These are phyloP conservation scores for Lagorchestes hirsutus DNA, from an alignment of 2,797 vertebrate species.

Conservation along the genomic window DNA sequence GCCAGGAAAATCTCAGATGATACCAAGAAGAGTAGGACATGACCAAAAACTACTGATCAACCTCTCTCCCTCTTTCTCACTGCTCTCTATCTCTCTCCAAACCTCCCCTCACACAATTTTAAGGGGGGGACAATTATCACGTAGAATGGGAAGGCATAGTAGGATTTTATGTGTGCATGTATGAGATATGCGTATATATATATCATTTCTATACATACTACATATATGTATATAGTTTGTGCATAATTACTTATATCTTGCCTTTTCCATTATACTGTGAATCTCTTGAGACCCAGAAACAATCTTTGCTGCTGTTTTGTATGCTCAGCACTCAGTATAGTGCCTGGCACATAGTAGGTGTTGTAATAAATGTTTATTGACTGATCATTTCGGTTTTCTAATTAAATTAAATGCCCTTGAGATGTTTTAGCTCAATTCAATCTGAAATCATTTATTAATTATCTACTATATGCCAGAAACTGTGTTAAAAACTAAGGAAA, in stretches of 20 bases:
- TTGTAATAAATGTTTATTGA: neutral
- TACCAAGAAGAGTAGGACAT: neutral
- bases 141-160: neutral
- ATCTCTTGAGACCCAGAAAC: too few relatives aligned
- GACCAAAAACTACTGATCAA: neutral
- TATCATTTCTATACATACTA: too few relatives aligned
- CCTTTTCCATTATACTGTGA: too few relatives aligned
- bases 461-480: neutral
- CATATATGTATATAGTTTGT: too few relatives aligned
- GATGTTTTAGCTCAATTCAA: neutral
- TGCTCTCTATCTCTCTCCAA: neutral
- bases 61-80: neutral
- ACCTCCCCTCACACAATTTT: fast-evolving
- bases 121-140: neutral
- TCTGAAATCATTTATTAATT: neutral
- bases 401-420: neutral
- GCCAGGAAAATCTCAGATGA: neutral
- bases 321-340: too few relatives aligned
- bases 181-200: neutral
- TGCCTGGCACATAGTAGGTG: neutral
- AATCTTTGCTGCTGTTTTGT: too few relatives aligned
- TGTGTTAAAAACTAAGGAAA: neutral
- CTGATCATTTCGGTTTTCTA: neutral
- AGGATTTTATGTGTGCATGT: neutral
- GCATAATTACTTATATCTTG: too few relatives aligned